Evolutionary conservation across 2,113 vertebrate species (phyloP).

Genomic region (Hypanus sabinus): DNA sequence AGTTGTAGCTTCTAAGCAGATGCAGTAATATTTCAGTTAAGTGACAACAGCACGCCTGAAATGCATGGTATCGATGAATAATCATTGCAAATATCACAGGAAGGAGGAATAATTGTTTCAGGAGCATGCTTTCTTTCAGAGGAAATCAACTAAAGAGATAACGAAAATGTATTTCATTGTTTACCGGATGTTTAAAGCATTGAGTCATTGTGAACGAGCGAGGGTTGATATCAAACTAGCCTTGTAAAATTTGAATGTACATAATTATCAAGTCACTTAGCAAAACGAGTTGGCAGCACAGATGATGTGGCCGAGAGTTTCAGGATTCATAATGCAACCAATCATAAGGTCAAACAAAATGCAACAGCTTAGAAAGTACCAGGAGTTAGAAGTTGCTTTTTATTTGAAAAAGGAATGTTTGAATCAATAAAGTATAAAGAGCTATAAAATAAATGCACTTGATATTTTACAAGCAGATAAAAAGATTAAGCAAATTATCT

Average conservation of each 20-base stretch:
- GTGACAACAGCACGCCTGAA: background rate
- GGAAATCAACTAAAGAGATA: background rate
- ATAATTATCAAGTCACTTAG: background rate
- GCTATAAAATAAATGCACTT: constrained; percentile 22
- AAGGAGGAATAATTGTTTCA: background rate
- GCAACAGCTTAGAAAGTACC: constrained; percentile 8
- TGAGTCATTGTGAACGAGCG: background rate
- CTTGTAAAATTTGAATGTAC: background rate
- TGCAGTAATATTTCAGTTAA: background rate
- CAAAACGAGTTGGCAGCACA: too few species aligned
- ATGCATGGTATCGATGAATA: background rate
- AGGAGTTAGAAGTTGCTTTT: background rate
- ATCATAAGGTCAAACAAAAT: background rate
- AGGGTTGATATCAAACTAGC: background rate
- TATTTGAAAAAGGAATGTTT: background rate
- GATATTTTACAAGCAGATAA: constrained; percentile 29
- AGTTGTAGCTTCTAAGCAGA: background rate
- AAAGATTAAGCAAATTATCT: constrained; percentile 35
- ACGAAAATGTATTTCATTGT: constrained; percentile 17
- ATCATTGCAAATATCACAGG: background rate
- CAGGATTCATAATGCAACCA: background rate
- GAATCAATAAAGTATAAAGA: constrained; percentile 28
- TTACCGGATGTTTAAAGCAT: background rate
- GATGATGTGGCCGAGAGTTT: background rate
- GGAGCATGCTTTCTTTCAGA: background rate